Evolutionary conservation across 2,797 vertebrate species (phyloP).

Genomic region (Denticeps clupeoides): DNA sequence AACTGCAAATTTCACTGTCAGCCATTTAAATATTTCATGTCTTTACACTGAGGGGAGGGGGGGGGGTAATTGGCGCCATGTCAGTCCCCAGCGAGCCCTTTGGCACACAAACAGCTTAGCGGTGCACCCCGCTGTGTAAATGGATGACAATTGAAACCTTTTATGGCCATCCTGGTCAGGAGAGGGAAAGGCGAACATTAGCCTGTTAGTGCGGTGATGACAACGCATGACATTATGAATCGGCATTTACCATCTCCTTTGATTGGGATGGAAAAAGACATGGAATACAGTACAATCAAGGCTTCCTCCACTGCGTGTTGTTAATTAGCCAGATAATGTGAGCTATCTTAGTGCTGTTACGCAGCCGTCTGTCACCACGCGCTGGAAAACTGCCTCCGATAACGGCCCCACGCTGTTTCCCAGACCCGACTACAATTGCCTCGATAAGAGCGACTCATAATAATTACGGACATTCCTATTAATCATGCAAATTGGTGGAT

Average conservation of each 20-base stretch:
- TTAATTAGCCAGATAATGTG: slow-evolving; percentile 2
- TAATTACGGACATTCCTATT: slow-evolving; percentile 18
- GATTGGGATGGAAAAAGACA: no score
- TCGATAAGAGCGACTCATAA: background rate
- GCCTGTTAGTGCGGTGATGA: background rate
- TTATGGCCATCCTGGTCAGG: background rate
- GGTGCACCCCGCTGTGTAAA: background rate
- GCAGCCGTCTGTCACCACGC: background rate
- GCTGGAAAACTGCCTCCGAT: background rate
- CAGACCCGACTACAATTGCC: background rate
- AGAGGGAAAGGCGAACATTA: background rate
- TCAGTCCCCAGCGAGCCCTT: no score
- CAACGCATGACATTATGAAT: background rate
- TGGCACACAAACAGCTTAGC: background rate
- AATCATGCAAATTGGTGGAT: slow-evolving; percentile 9
- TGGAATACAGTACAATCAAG: no score
- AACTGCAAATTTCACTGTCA: no score
- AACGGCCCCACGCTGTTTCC: background rate
- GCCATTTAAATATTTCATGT: no score
- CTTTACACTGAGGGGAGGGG: no score
- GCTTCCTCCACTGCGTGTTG: no score
- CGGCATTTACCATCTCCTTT: no score
- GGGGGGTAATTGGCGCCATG: no score
- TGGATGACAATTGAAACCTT: slow-evolving; percentile 2
- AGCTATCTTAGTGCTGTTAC: background rate